Evolutionary conservation across 2,113 vertebrate genomes (phyloP).

Genomic region (Thunnus thynnus): DNA sequence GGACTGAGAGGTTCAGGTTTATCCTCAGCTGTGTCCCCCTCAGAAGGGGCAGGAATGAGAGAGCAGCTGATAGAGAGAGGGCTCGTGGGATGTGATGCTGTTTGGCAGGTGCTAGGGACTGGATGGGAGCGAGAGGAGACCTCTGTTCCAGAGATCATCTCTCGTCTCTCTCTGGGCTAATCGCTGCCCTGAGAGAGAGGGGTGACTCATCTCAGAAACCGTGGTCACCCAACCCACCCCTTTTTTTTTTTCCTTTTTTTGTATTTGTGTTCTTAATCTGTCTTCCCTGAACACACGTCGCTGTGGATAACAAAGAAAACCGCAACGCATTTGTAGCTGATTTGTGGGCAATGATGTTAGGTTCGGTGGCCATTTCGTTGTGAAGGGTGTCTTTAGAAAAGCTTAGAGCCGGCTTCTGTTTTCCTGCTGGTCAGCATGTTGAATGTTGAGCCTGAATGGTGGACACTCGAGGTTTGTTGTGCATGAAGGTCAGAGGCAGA

Average conservation of each 20-base stretch:
- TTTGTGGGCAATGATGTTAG: neutral
- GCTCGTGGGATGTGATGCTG: constrained; percentile 64
- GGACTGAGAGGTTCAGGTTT: constrained; percentile 42
- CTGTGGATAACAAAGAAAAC: neutral
- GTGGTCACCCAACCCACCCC: constrained; percentile 11
- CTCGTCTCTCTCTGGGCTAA: constrained; percentile 61
- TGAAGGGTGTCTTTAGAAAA: neutral
- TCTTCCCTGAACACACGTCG: neutral
- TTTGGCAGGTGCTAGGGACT: constrained; percentile 73
- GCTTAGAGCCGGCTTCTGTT: neutral
- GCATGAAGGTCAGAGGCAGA: constrained; percentile 46
- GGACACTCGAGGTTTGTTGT: constrained; percentile 39
- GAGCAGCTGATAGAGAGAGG: constrained; percentile 56
- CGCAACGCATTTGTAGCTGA: neutral
- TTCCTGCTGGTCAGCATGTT: constrained; percentile 47
- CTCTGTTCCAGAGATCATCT: constrained; percentile 64
- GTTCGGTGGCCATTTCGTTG: neutral
- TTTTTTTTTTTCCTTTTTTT: neutral
- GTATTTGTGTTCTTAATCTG: constrained; percentile 21
- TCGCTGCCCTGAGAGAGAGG: constrained; percentile 57
- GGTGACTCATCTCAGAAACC: constrained; percentile 65
- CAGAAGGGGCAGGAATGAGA: constrained; percentile 40
- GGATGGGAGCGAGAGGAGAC: constrained; percentile 64
- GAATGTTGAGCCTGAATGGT: constrained; percentile 28
- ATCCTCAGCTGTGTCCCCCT: constrained; percentile 48